Evolutionary conservation across 1,140 invertebrate species (phyloP).

Genomic region (Aphis craccivora): DNA sequence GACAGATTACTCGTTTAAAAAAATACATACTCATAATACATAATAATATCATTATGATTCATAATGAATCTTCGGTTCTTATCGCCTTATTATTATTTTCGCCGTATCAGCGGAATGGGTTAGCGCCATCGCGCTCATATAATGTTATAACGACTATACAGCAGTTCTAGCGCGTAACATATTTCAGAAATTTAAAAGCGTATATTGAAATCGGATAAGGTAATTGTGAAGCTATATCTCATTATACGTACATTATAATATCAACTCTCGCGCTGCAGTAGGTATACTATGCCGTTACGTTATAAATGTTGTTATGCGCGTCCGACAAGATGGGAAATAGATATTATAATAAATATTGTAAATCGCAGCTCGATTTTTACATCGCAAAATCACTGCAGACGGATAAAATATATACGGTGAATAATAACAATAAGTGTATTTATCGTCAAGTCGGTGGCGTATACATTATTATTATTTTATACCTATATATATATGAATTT

Average conservation of each 20-base stretch:
- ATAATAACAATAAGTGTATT: conserved; percentile 7
- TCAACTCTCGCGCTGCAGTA: background rate
- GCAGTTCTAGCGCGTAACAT: background rate
- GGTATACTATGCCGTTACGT: background rate
- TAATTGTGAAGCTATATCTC: background rate
- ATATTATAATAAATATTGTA: background rate
- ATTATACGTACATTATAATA: background rate
- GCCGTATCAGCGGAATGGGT: background rate
- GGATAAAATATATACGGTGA: background rate
- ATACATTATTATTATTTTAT: background rate
- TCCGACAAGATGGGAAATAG: background rate
- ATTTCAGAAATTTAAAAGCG: too few species aligned
- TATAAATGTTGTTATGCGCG: background rate
- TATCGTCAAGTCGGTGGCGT: background rate
- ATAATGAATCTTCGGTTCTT: background rate
- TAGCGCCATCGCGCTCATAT: background rate
- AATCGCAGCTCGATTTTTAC: background rate
- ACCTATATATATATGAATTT: background rate
- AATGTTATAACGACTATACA: background rate
- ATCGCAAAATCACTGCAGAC: background rate
- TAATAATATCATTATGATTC: background rate
- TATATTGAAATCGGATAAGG: background rate
- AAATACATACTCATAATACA: background rate
- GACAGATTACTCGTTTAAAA: background rate
- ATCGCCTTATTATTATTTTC: background rate